Conservation (phyloP, 2,888 invertebrate genomes). For the Lingula anatina region DNA sequence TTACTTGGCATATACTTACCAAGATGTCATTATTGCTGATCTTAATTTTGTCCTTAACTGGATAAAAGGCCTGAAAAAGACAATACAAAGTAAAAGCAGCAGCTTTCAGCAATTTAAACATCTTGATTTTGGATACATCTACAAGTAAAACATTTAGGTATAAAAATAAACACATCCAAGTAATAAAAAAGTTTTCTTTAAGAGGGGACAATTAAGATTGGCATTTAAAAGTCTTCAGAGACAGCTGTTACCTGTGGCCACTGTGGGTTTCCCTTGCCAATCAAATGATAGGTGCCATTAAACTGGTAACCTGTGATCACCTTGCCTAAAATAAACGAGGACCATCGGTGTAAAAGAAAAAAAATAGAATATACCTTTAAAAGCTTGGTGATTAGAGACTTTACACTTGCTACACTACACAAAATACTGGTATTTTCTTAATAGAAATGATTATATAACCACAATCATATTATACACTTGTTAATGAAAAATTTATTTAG, state of each 20-base stretch:
- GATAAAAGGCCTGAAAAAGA: slow-evolving; percentile 57
- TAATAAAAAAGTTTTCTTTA: no score
- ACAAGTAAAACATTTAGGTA: no score
- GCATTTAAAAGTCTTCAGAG: no score
- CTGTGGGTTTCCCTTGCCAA: slow-evolving; percentile 60
- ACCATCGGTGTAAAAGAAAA: not conserved
- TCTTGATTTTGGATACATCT: no score
- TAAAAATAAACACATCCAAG: no score
- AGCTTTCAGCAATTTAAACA: no score
- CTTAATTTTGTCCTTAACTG: slow-evolving; percentile 45
- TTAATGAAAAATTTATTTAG: not conserved
- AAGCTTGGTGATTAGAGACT: no score
- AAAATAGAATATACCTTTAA: not conserved
- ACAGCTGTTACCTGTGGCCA: slow-evolving; percentile 61
- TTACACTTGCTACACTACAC: no score
- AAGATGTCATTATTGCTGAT: slow-evolving; percentile 55
- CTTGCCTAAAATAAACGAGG: slow-evolving; percentile 58
- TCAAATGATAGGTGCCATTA: slow-evolving; percentile 23
- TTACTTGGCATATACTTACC: no score
- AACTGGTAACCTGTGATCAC: slow-evolving; percentile 55
- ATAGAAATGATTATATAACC: no score
- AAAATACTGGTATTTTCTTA: no score
- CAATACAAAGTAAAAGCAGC: slow-evolving; percentile 5
- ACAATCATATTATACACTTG: not conserved
- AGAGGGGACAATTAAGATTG: no score